Evolutionary conservation across 2,888 invertebrate genomes (phyloP).

Genomic region (Drosophila conformis): DNA sequence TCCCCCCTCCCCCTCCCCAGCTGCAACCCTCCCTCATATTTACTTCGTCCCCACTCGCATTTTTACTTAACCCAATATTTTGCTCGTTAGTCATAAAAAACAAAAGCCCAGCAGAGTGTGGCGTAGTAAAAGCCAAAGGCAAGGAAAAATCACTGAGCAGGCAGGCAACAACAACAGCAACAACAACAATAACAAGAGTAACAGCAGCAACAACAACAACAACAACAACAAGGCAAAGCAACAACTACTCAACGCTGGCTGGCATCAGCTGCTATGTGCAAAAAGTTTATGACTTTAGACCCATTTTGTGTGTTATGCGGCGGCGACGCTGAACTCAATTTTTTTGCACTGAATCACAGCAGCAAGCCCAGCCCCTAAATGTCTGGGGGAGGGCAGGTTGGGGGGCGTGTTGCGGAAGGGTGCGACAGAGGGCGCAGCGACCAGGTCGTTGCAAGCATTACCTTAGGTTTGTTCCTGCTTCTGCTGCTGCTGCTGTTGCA

Average conservation of each 20-base stretch:
- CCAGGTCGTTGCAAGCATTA: conserved; percentile 48
- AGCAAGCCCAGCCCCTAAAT: conserved; percentile 11
- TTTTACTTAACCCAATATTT: conserved; percentile 78
- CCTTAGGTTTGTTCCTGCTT: conserved; percentile 44
- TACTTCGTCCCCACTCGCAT: conserved; percentile 10
- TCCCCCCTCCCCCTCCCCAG: not conserved
- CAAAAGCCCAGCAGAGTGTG: conserved; percentile 72
- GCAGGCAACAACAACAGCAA: conserved; percentile 32
- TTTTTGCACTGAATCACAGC: conserved; percentile 65
- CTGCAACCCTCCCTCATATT: conserved; percentile 1
- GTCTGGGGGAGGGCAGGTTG: not conserved
- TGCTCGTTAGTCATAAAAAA: conserved; percentile 78
- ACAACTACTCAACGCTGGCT: conserved; percentile 60
- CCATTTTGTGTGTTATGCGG: conserved; percentile 71
- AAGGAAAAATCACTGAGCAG: conserved; percentile 76
- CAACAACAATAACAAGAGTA: conserved; percentile 32
- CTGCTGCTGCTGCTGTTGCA: conserved; percentile 11
- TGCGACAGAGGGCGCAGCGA: conserved; percentile 11
- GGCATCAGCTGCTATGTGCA: conserved; percentile 76
- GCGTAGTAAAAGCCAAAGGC: conserved; percentile 78
- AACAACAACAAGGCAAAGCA: conserved; percentile 28
- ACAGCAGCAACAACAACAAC: conserved; percentile 12
- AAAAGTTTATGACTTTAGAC: conserved; percentile 82
- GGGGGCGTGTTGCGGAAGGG: not conserved
- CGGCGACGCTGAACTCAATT: conserved; percentile 69